Conservation (phyloP, 2,113 vertebrate genomes). For the Hippolais icterina region DNA sequence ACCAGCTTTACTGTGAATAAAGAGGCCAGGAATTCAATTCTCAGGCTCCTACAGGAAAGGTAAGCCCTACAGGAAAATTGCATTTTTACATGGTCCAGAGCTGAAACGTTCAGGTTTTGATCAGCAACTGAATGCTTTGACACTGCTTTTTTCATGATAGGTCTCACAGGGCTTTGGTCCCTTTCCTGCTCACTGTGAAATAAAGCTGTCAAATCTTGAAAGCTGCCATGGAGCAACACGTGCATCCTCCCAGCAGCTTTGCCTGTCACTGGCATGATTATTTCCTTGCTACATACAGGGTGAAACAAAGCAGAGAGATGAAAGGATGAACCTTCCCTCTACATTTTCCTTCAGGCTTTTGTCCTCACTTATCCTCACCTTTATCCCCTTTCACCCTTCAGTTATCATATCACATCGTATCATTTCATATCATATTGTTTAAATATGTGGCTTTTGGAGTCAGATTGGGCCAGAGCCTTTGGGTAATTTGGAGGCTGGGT, state of each 20-base stretch:
- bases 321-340: neutral
- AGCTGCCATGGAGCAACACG: neutral
- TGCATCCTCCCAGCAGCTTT: neutral
- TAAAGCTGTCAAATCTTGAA: conserved; percentile 7
- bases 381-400: neutral
- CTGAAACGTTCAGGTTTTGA: conserved; percentile 10
- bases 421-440: neutral
- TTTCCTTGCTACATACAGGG: neutral
- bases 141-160: neutral
- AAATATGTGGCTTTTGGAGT: neutral
- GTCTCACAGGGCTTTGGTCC: neutral
- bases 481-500: neutral
- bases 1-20: neutral
- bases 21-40: neutral
- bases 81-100: neutral
- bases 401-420: neutral
- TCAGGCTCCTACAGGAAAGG: neutral
- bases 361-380: neutral
- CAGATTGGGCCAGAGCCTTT: neutral
- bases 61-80: neutral
- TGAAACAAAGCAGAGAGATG: neutral
- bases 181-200: neutral
- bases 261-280: neutral
- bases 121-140: neutral
- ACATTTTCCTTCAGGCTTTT: neutral